Conservation (phyloP, 2,797 vertebrate species). For the Potorous gilbertii region DNA sequence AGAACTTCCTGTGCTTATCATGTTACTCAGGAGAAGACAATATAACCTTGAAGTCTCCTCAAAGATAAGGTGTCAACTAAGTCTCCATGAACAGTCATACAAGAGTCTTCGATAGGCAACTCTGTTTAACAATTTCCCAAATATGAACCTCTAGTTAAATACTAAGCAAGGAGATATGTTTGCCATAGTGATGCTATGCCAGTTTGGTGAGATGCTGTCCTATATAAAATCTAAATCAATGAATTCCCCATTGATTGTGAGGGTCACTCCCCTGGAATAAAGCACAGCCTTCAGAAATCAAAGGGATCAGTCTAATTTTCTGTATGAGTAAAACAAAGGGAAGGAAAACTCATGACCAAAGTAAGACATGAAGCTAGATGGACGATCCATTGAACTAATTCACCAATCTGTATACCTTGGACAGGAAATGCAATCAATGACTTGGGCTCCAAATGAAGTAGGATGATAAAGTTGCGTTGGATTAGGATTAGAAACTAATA, state of each 20-base stretch:
- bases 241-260: not conserved
- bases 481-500: not conserved
- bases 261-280: not conserved
- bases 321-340: not conserved
- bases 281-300: not conserved
- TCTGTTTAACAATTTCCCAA: not conserved
- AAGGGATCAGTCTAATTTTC: not conserved
- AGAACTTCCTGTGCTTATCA: not conserved
- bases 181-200: not conserved
- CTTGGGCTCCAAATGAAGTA: not conserved
- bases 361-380: not conserved
- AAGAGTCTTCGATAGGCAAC: not conserved
- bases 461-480: not conserved
- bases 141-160: not conserved
- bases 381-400: not conserved
- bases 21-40: not conserved
- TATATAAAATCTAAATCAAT: not conserved
- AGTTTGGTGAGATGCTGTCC: not conserved
- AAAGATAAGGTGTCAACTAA: not conserved
- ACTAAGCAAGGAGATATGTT: not conserved
- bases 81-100: not conserved
- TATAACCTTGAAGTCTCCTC: not conserved
- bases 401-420: not conserved
- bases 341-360: not conserved
- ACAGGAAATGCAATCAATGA: not conserved